Base-by-base conservation (phyloP, 2,797 vertebrate genomes). In the Esox lucius region DNA sequence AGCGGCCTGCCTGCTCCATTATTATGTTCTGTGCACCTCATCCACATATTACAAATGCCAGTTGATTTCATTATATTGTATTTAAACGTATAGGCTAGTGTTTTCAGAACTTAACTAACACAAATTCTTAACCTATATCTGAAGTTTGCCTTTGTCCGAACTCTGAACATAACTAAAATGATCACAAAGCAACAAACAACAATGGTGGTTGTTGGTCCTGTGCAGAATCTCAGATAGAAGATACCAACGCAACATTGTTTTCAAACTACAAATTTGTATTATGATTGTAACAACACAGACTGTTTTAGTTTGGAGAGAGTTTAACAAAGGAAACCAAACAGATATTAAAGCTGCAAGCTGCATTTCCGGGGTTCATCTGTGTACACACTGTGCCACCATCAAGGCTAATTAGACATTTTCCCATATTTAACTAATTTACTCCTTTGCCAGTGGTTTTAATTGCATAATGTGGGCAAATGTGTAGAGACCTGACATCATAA, bases 21-120 rank as follows among this genome's bases (percentile, higher is more conserved):
- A 59, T 75, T 75, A 68, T 71, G 9, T 78, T 75, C 68, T 71
- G 7, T 82, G 78, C 70, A 78, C 74, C 77, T 82, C 81, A 81
- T 83, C 80, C 82, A 76, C 85, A 92, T 87, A 84, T 80, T 89
- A 75, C 80, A 88, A 89, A 92, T 92, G 80, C 85, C 88, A 88
- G 84, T 88, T 88, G 82, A 88, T 91, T 91, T 91, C 81, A 80
- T 85, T 82, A 87, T 90, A 89, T 91, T 89, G 79, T 70, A 42
- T 93, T 92, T 90, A 87, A 81, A 82, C 81, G 77, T 90, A 92
- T 31, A 39, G 2, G 1, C 7, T 93, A 89, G 88, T 84, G 83
- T 91, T 90, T 85, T 90, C 71, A 80, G 80, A 87, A 87, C 85
- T 90, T 90, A 89, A 93, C 93, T 90, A 92, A 90, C 87, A 81